Base-by-base conservation (phyloP, 2,797 vertebrate genomes). In the Staurois parvus region DNA sequence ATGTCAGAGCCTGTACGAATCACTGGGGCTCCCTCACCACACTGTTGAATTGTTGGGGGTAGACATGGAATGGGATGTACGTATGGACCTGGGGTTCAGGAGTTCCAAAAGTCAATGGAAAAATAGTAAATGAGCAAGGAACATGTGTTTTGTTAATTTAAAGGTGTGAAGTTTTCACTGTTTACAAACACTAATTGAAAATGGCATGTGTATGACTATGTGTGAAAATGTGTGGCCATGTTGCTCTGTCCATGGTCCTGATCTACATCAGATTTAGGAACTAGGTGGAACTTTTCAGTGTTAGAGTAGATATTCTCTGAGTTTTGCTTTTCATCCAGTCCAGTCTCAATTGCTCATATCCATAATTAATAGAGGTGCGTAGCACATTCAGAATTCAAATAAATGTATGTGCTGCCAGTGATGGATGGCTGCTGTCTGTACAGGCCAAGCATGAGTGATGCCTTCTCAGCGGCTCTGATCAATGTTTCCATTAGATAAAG, bases 401-500 rank as follows among this genome's bases (percentile, higher is more conserved):
- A 70, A 77, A 84, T 78, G 59, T 69, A 75, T 64, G 76, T 68
- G 32, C 59, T 83, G 21, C 81, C 28, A 32, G 59, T 87, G 79
- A 87, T 83, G 34, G 42, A 87, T 87, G 8, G 81, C 85, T 42
- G 29, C 81, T 87, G 85, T 87, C 85, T 79, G 37, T 45, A 69
- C 75, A 45, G 81, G 56, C 59, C 81, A 37, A 74, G 17, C n/a
- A 37, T 87, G 85, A 87, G 75, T 83, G 85, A 87, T 87, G 85
- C 62, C 85, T 87, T 87, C 80, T 87, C 85, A 83, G 76, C 76
- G 69, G 85, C 81, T 68, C 68, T 87, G 85, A 87, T 87, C 85
- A 87, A 87, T 87, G 85, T 87, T 87, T 87, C 85, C 85, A 83
- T 87, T 87, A 87, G 75, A 87, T 87, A 87, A 81, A 83, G 75